A percentile compares a stretch with the other conserved stretches of the same genome.
These are phyloP conservation scores for Mormyrus lacerda DNA, from an alignment of 2,113 vertebrate species.

Conservation along the genomic window DNA sequence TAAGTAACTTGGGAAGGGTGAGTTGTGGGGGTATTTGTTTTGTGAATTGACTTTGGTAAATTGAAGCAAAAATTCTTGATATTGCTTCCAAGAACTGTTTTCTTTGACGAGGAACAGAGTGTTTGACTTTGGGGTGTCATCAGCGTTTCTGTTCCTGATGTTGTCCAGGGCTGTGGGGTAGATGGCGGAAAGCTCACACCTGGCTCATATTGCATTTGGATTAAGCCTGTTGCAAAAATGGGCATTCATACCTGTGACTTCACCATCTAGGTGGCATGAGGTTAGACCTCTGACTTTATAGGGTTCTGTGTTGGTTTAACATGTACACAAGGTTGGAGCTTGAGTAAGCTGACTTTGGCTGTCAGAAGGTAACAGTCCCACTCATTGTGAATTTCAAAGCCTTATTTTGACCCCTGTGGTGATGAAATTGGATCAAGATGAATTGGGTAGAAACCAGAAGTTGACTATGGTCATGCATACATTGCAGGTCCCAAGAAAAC, in stretches of 20 bases:
- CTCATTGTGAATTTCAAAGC: background rate
- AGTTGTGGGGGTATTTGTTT: constrained; percentile 20
- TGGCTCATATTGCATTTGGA: background rate
- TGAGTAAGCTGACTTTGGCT: background rate
- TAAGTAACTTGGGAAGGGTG: constrained; percentile 30
- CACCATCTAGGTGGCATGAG: background rate
- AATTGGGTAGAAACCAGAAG: background rate
- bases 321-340: background rate
- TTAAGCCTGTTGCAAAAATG: background rate
- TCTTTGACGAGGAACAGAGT: constrained; percentile 47
- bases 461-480: background rate
- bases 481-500: background rate
- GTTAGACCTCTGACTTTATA: background rate
- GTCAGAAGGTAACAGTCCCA: background rate
- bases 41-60: constrained; percentile 14
- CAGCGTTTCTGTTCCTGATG: constrained; percentile 39
- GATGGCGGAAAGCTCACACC: background rate
- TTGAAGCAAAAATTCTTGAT: constrained; percentile 30
- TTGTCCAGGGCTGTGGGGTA: constrained; percentile 26
- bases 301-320: background rate
- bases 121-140: constrained; percentile 37
- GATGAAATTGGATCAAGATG: background rate
- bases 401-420: background rate
- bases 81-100: constrained; percentile 46
- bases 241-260: background rate